These are phyloP conservation scores for Phaonia tiefii DNA, from an alignment of 2,888 invertebrate species.

Conservation along the genomic window DNA sequence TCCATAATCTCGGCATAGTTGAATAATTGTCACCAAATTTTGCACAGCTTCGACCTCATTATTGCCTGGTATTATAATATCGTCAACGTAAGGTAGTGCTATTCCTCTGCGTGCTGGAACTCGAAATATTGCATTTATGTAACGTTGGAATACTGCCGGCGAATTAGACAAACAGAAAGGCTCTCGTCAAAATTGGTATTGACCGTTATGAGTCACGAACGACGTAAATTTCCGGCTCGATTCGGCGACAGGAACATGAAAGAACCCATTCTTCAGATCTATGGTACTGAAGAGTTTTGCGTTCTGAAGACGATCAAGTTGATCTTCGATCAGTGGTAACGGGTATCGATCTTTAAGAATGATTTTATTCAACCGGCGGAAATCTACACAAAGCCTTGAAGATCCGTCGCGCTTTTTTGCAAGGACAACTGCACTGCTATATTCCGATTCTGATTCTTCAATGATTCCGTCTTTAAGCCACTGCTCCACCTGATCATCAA, in stretches of 20 bases:
- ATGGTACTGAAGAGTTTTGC: constrained; percentile 71
- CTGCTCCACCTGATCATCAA: constrained; percentile 29
- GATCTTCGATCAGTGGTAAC: too few relatives aligned
- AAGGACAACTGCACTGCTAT: constrained; percentile 59
- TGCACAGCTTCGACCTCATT: constrained; percentile 49
- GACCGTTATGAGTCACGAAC: too few relatives aligned
- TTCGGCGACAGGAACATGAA: too few relatives aligned
- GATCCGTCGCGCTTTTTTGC: constrained; percentile 60
- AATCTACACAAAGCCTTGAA: constrained; percentile 70
- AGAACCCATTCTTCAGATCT: too few relatives aligned
- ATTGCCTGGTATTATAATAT: constrained; percentile 47
- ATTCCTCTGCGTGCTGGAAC: constrained; percentile 24
- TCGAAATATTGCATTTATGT: constrained; percentile 42
- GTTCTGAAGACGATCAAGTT: constrained; percentile 72
- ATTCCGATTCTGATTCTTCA: too few relatives aligned
- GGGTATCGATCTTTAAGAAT: too few relatives aligned
- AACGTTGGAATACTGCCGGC: too few relatives aligned
- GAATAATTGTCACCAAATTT: constrained; percentile 38
- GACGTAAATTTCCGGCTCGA: too few relatives aligned
- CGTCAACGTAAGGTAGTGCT: too few relatives aligned
- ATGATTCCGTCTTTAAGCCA: constrained; percentile 52
- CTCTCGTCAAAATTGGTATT: too few relatives aligned
- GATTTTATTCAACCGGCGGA: constrained; percentile 67
- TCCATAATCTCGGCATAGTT: too few relatives aligned
- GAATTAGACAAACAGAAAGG: too few relatives aligned